These are phyloP conservation scores for Xenopus laevis DNA, from an alignment of 2,113 vertebrate genomes.

Conservation along the genomic window DNA sequence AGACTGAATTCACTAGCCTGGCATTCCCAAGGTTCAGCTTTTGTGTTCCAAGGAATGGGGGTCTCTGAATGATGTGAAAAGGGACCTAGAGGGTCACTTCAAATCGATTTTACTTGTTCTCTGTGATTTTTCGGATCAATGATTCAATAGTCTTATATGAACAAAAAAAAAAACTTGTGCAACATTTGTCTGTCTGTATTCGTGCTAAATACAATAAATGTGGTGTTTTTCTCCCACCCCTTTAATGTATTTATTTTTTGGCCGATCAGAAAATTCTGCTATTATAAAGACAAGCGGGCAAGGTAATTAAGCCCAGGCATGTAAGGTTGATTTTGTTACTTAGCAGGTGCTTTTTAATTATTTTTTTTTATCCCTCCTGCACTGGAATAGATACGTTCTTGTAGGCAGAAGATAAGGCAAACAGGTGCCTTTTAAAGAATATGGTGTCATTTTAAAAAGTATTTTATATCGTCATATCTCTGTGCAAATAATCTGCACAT, in stretches of 20 bases:
- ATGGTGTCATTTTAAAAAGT: neutral
- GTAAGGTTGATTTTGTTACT: constrained; percentile 33
- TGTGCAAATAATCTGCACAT: neutral
- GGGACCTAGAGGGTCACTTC: no score
- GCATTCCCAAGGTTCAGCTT: no score
- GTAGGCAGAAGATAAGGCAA: constrained; percentile 3
- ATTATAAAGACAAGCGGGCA: constrained; percentile 68
- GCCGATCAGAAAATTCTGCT: constrained; percentile 21
- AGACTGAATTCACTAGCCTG: no score
- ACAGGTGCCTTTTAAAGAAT: constrained; percentile 17
- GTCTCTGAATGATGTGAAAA: no score
- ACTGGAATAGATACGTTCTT: neutral
- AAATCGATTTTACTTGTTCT: no score
- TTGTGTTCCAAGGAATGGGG: no score
- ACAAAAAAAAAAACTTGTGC: no score
- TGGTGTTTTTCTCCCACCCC: no score
- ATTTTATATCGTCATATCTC: neutral
- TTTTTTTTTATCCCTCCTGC: neutral
- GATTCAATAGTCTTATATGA: no score
- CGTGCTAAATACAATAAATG: constrained; percentile 77
- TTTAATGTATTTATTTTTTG: no score
- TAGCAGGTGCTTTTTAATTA: constrained; percentile 25
- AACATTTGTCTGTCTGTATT: constrained; percentile 82
- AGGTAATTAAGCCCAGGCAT: constrained; percentile 72
- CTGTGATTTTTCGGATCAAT: no score